Evolutionary conservation across 1,140 invertebrate genomes (phyloP).

Genomic region (Aphelenchoides fujianensis): DNA sequence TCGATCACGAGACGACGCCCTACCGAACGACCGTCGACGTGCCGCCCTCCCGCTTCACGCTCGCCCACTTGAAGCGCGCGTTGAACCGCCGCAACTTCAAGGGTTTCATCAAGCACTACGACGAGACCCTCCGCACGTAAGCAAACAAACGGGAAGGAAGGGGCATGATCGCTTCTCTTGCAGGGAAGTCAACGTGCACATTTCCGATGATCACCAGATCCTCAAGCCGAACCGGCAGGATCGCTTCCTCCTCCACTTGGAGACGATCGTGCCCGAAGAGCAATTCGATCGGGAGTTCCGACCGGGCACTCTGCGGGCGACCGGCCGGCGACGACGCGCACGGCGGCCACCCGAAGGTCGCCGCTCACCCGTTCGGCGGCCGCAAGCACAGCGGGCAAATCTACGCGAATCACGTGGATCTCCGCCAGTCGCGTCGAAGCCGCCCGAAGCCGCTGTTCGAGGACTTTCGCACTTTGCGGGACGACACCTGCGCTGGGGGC

Average conservation of each 20-base stretch:
- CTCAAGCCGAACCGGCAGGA: constrained; percentile 2
- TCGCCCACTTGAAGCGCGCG: constrained; percentile 16
- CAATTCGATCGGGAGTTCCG: not conserved
- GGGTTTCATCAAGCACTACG: constrained; percentile 2
- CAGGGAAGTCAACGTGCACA: constrained; percentile 18
- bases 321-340: not conserved
- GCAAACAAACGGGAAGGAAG: not conserved
- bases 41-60: not conserved
- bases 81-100: constrained; percentile 12
- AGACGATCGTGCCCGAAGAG: not conserved
- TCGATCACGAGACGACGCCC: not conserved
- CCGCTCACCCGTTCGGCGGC: not conserved
- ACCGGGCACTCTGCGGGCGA: not conserved
- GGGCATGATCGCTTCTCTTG: not conserved
- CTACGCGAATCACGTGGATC: not conserved
- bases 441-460: not conserved
- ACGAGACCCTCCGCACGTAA: constrained; percentile 1
- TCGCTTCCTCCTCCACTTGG: not conserved
- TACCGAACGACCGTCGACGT: not conserved
- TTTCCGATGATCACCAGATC: constrained; percentile 10
- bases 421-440: not conserved
- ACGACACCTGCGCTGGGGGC: not conserved
- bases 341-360: not conserved
- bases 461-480: not conserved
- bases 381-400: not conserved